A percentile compares a stretch with the other conserved stretches of the same genome.
phyloP scores from a whole-genome alignment of 1,140 invertebrate genomes.

The Metopolophium dirhodum region DNA sequence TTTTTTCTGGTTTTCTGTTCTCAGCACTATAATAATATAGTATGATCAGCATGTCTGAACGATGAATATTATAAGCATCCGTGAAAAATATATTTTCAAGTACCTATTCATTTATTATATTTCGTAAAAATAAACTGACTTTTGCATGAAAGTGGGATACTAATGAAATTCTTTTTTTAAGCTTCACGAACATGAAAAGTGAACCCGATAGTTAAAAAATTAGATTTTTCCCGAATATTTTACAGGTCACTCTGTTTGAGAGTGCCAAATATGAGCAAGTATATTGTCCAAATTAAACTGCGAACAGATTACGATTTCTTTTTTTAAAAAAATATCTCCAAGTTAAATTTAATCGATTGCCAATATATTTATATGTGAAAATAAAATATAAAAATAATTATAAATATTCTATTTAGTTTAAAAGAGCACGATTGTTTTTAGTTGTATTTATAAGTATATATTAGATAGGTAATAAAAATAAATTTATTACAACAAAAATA shows the following conservation, averaged over 20 bases:
- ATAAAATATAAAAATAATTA: too few species aligned
- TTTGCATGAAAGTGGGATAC: neutral
- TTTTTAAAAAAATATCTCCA: neutral
- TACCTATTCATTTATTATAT: neutral
- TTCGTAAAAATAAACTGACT: neutral
- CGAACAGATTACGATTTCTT: neutral
- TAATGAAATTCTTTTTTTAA: neutral
- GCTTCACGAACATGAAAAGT: neutral
- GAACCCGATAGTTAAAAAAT: neutral
- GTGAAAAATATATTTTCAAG: neutral
- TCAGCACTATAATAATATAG: neutral
- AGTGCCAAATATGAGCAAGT: neutral
- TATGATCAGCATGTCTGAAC: neutral
- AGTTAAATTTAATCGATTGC: neutral
- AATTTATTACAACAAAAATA: neutral
- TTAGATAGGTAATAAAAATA: neutral
- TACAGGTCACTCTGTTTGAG: neutral
- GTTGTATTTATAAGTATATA: neutral
- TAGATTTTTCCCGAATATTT: neutral
- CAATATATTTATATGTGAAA: neutral
- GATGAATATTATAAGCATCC: neutral
- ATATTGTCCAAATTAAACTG: neutral
- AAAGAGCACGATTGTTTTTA: neutral
- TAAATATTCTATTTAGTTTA: neutral
- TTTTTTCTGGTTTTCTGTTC: neutral